Percentiles rank a stretch among this genome's conserved stretches.
These are phyloP conservation scores for Aurelia aurita complex sp. Pacific DNA, from an alignment of 30 jellyfish, hydroid and myxozoan genomes.

Conservation along the genomic window DNA sequence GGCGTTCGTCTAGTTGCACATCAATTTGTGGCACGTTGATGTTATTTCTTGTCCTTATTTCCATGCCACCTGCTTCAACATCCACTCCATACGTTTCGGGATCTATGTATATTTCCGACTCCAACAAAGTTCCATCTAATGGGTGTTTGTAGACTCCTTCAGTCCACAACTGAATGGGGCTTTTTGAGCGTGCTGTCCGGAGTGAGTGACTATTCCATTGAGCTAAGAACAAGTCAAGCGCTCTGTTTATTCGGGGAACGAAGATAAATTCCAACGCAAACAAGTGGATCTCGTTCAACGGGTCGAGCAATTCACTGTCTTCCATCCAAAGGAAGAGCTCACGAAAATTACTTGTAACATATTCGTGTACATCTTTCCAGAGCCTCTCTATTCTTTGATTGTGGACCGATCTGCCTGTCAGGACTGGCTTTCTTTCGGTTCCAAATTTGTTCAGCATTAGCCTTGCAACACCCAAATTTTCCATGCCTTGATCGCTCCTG, in stretches of 20 bases:
- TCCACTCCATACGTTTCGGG: conserved; percentile 43
- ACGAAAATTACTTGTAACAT: conserved; percentile 23
- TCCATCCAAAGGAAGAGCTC: conserved; percentile 28
- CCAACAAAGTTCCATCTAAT: conserved; percentile 14
- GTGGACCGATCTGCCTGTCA: conserved; percentile 41
- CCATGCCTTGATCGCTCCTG: conserved; percentile 47
- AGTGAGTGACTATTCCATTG: conserved; percentile 32
- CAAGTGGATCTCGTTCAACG: conserved; percentile 14
- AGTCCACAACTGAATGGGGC: conserved; percentile 44
- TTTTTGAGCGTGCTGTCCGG: conserved; percentile 35
- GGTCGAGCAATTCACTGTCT: conserved; percentile 21
- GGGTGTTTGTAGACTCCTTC: conserved; percentile 25
- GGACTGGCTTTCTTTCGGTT: conserved; percentile 29
- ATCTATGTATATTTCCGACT: conserved; percentile 26
- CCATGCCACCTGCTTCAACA: not conserved
- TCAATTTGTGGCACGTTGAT: conserved; percentile 17
- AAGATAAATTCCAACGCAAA: conserved; percentile 19
- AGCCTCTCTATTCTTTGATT: no score
- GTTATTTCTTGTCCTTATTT: conserved; percentile 27
- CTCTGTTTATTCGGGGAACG: conserved; percentile 32
- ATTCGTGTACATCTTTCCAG: conserved; percentile 31
- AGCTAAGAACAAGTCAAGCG: conserved; percentile 5
- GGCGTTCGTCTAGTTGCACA: not conserved
- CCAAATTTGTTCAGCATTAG: conserved; percentile 34
- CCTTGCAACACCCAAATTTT: conserved; percentile 25